Evolutionary conservation across 2,888 invertebrate genomes (phyloP).

Genomic region (Tetragnatha montana): DNA sequence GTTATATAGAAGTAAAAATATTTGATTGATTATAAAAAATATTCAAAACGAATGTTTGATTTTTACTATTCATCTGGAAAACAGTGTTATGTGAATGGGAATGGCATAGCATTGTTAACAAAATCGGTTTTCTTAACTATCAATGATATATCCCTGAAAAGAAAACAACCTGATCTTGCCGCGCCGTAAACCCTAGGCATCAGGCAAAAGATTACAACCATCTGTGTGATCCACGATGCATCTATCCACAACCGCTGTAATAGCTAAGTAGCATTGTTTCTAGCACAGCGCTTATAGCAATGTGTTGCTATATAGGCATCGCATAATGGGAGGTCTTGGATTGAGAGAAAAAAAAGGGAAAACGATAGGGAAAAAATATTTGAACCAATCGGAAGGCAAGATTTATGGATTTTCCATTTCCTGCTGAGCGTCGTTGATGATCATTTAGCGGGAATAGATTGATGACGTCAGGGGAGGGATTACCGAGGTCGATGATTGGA

Average conservation of each 20-base stretch:
- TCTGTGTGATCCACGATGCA: neutral
- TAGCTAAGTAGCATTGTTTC: neutral
- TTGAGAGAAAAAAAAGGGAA: conserved; percentile 20
- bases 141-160: no score
- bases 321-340: conserved; percentile 8
- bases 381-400: neutral
- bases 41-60: no score
- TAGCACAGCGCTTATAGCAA: neutral
- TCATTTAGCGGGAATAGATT: conserved; percentile 59
- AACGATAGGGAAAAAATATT: neutral
- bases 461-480: conserved; percentile 54
- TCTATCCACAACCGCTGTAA: neutral
- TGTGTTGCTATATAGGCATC: neutral
- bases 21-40: no score
- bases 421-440: conserved; percentile 35
- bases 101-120: no score
- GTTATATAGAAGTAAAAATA: no score
- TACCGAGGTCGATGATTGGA: conserved; percentile 51
- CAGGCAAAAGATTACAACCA: neutral
- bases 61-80: no score
- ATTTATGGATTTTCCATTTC: conserved; percentile 62
- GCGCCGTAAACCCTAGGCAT: neutral
- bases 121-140: no score
- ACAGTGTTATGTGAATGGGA: no score
- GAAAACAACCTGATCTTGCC: no score